Evolutionary conservation across 2,797 vertebrate species (phyloP).

Genomic region (Notolepis coatsorum): DNA sequence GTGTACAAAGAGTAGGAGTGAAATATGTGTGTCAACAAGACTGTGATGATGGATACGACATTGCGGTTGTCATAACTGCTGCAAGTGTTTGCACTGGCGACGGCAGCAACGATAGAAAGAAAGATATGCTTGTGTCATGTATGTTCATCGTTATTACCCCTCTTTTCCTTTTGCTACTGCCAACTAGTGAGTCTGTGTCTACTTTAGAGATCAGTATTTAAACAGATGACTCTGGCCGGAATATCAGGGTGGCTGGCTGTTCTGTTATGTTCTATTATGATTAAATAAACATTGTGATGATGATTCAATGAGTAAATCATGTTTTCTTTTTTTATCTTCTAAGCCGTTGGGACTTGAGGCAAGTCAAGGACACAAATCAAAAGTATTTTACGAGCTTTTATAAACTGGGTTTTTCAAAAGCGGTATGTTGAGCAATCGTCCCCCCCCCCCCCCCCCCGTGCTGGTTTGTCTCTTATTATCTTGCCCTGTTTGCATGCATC

Average conservation of each 20-base stretch:
- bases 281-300: slow-evolving; percentile 47
- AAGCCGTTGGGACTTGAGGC: slow-evolving; percentile 31
- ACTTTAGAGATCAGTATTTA: slow-evolving; percentile 33
- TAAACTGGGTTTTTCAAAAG: slow-evolving; percentile 42
- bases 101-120: not conserved
- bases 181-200: slow-evolving; percentile 23
- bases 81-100: slow-evolving; percentile 29
- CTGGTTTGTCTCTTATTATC: slow-evolving; percentile 24
- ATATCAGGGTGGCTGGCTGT: too few relatives aligned
- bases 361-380: slow-evolving; percentile 23
- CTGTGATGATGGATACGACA: slow-evolving; percentile 23
- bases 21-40: too few relatives aligned
- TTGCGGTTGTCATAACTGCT: not conserved
- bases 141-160: slow-evolving; percentile 14
- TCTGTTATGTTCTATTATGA: slow-evolving; percentile 25
- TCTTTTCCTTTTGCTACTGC: slow-evolving; percentile 11
- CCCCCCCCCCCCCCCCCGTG: too few relatives aligned
- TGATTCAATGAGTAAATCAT: slow-evolving; percentile 40
- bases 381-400: slow-evolving; percentile 47
- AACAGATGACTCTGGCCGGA: slow-evolving; percentile 37
- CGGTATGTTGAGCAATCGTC: slow-evolving; percentile 41
- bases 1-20: not conserved
- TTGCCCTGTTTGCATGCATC: slow-evolving; percentile 12
- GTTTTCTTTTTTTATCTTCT: slow-evolving; percentile 22
- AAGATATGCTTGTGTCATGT: not conserved